Evolutionary conservation across 2,113 vertebrate species (phyloP), one percentile per base, ranked within the genome.

Genomic region (Pelusios castaneus): DNA sequence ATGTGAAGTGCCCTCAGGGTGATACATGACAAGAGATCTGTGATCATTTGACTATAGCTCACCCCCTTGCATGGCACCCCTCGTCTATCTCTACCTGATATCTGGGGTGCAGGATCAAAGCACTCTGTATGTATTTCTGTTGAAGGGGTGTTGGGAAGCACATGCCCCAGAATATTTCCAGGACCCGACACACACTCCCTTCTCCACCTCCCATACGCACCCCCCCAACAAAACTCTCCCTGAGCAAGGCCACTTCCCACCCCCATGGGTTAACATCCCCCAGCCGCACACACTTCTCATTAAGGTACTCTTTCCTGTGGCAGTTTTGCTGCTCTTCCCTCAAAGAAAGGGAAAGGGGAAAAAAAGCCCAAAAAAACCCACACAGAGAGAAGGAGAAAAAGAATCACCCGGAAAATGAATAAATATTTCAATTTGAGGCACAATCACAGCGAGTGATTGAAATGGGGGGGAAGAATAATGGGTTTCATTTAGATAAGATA

Each of bases 401-500:
- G 97, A 97, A 95, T 96, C 92, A 47, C 96, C 93, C 91, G 90
- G 97, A 97, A 98, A 98, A 98, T 97, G 97, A 98, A 97, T 98
- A 98, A 97, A 98, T 98, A 98, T 98, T 97, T 97, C 98, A 98
- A 97, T 97, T 97, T 97, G 97, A 96, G 73, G 97, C 55, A 82
- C 95, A 97, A 97, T 97, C 97, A 96, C 89, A 93, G 97, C 77
- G 58, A 94, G 95, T 97, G 97, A 97, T 97, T 96, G 97, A 97
- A 97, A 95, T 21, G 52, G 97, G 94, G 95, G 95, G 93, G 95
- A 97, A 97, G 97, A 97, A 97, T 97, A 98, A 98, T 97, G 98
- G 97, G 91, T 97, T 98, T 98, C 97, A 97, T 97, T 98, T 98
- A 97, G 97, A 97, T 97, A 98, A 97, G 97, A 98, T 97, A 97